Evolutionary conservation across 2,113 vertebrate species (phyloP).

Genomic region (Ictalurus punctatus): DNA sequence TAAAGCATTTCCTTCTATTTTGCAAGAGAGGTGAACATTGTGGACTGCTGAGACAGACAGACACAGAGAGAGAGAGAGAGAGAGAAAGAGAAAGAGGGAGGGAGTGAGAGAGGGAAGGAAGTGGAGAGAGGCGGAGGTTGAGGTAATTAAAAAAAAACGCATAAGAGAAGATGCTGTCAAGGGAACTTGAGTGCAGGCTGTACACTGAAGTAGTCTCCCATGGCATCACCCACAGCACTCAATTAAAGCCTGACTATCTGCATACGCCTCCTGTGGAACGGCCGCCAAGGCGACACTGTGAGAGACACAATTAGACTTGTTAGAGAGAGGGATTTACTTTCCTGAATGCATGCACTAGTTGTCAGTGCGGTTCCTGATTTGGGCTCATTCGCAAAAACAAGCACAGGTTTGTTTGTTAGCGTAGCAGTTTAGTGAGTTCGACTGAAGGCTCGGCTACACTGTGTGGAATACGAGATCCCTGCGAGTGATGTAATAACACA

Average conservation of each 20-base stretch:
- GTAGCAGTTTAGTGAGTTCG: background rate
- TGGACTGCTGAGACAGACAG: background rate
- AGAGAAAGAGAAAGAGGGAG: background rate
- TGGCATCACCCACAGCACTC: constrained; percentile 51
- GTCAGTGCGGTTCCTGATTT: constrained; percentile 13
- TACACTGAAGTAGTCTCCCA: constrained; percentile 50
- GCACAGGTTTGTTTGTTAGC: constrained; percentile 2
- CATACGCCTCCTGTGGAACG: constrained; percentile 44
- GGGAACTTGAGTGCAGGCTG: constrained; percentile 36
- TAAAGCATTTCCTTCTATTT: constrained; percentile 22
- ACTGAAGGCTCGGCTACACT: background rate
- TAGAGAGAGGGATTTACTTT: constrained; percentile 45
- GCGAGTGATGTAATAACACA: background rate
- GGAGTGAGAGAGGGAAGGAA: background rate
- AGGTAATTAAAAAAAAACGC: constrained; percentile 56
- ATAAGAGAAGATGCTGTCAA: constrained; percentile 50
- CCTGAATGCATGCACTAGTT: constrained; percentile 35
- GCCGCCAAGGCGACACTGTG: constrained; percentile 39
- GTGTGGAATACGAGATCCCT: background rate
- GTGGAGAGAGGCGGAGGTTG: constrained; percentile 38
- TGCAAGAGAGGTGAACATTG: constrained; percentile 8
- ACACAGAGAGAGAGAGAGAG: background rate
- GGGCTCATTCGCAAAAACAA: background rate
- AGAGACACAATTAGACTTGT: constrained; percentile 39
- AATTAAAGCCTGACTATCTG: constrained; percentile 51